Conservation (phyloP, 1,140 invertebrate species). For the Lordiphosa clarofinis region DNA sequence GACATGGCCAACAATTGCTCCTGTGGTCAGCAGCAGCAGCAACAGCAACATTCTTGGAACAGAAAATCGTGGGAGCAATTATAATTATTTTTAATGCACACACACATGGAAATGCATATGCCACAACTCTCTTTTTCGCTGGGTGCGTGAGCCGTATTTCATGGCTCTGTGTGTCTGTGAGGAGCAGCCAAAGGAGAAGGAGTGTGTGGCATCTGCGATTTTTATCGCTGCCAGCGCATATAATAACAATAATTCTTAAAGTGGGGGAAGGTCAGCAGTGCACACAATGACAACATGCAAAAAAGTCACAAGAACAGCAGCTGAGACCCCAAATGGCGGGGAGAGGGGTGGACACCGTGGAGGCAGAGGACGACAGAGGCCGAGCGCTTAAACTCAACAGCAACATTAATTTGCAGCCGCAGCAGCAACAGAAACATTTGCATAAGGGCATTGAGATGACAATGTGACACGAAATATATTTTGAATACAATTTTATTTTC, state of each 20-base stretch:
- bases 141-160: constrained; percentile 67
- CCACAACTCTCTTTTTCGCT: constrained; percentile 37
- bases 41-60: constrained; percentile 59
- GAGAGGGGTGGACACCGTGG: neutral
- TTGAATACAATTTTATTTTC: too few relatives aligned
- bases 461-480: constrained; percentile 9
- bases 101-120: constrained; percentile 46
- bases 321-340: constrained; percentile 37
- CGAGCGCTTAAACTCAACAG: constrained; percentile 73
- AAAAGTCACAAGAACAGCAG: constrained; percentile 65
- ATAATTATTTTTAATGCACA: constrained; percentile 77
- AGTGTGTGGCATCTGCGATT: constrained; percentile 64
- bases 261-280: constrained; percentile 72
- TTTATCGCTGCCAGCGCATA: constrained; percentile 75
- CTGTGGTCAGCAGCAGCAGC: constrained; percentile 35
- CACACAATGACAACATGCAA: constrained; percentile 65
- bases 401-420: constrained; percentile 73
- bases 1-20: constrained; percentile 33
- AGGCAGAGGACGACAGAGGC: constrained; percentile 22
- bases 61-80: constrained; percentile 77
- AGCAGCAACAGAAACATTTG: constrained; percentile 49
- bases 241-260: constrained; percentile 80
- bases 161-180: constrained; percentile 30
- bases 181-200: constrained; percentile 26
- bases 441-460: constrained; percentile 44